Evolutionary conservation across 1,140 invertebrate genomes (phyloP), one percentile per base, ranked within the genome.

Genomic region (Nephila pilipes): DNA sequence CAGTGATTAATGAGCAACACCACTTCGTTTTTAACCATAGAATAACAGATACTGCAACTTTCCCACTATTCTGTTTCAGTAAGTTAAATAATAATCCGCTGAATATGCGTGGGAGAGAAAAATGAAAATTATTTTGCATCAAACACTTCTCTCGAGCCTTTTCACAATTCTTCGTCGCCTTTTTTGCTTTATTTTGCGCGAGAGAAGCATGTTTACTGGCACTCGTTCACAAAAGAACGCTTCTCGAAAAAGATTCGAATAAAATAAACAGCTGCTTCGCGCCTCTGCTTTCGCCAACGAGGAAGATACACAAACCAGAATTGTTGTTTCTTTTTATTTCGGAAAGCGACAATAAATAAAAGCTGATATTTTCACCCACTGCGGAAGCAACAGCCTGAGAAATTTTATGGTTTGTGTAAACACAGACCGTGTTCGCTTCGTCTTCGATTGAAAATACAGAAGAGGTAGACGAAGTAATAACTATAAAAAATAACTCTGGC

Each of bases 211-310:
- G 63, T 65, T 25, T 65, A 25, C 25, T 65, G 63, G 63, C 63
- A 65, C 63, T 29, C 63, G n/a, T 65, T 65, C 63, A 65, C 63
- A 65, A 65, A 65, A 65, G 63, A 29, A 65, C 63, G n/a, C 22
- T 63, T 65, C 12, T 29, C 6, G 14, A 29, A 25, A 29, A 65
- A 29, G 63, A 65, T 65, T 65, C 14, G 63, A 65, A 65, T n/a
- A 25, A n/a, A 65, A 65, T 65, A 65, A 65, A 65, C 63, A 65
- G 63, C 63, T 65, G 63, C 63, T 12, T 22, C 22, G 20, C 22
- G 63, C 25, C 63, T 65, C 25, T 25, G 22, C 25, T 25, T 25
- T 65, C 63, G 60, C 8, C 63, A 65, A 25, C 63, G 10, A 65
- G 63, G 25, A 14, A 65, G 22, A n/a, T 29, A 65, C 63, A 65